phyloP scores from a whole-genome alignment of 2,113 vertebrate species.

The Lethenteron camtschaticum region DNA sequence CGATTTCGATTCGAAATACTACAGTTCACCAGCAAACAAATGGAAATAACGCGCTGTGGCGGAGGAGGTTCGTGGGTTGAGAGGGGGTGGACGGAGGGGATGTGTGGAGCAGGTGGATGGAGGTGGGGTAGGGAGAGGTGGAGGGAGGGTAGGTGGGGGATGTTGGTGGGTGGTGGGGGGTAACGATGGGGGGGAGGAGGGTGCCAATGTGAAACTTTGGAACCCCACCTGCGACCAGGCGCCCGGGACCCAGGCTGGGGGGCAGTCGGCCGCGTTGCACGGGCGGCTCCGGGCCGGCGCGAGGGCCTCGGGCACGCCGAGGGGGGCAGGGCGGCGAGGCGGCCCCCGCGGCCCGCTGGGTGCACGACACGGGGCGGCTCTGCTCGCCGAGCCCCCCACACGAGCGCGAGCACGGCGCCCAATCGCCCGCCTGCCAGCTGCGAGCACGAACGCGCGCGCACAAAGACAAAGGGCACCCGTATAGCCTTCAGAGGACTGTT shows the following conservation, averaged over 20 bases:
- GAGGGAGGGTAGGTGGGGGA: background rate
- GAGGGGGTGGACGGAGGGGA: background rate
- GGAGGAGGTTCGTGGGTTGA: background rate
- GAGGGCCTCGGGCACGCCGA: constrained; percentile 45
- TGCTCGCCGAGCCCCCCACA: constrained; percentile 63
- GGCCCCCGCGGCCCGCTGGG: constrained; percentile 50
- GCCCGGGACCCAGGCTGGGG: constrained; percentile 49
- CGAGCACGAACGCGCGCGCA: too few species aligned
- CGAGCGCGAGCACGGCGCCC: constrained; percentile 45
- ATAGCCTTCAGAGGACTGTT: too few species aligned
- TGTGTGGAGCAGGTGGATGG: background rate
- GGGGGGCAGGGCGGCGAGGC: constrained; percentile 38
- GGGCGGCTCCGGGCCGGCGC: constrained; percentile 43
- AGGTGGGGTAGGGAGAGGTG: background rate
- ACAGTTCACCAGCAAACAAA: too few species aligned
- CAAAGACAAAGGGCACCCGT: too few species aligned
- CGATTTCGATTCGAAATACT: too few species aligned
- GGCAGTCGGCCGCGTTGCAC: constrained; percentile 53
- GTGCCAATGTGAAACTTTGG: background rate
- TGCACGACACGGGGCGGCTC: constrained; percentile 41
- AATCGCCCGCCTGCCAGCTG: constrained; percentile 59
- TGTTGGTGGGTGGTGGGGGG: background rate
- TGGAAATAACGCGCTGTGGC: background rate
- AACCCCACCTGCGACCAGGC: constrained; percentile 66
- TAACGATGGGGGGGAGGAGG: background rate